Base-by-base conservation (phyloP, 1,140 invertebrate species). In the Vanessa atalanta region DNA sequence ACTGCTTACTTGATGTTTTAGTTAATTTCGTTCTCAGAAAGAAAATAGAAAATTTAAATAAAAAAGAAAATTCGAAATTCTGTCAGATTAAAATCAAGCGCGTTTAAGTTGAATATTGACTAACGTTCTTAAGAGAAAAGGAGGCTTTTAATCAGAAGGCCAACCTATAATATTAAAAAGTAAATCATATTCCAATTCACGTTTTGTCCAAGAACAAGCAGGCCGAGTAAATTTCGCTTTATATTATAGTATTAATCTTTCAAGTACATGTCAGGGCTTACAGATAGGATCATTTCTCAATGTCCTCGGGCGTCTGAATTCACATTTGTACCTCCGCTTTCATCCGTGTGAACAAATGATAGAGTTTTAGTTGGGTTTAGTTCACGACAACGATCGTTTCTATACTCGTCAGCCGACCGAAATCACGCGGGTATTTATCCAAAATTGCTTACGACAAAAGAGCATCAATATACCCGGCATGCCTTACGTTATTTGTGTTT, bases 231-330 rank as follows among this genome's bases (percentile, higher is more conserved):
- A 6, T 51, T 51, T 51, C 48, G 23, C 11, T 26, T 6, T 26
- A 7, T 26, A 8, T 60, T 60, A 37, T 37, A 61, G 57, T 5
- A 61, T n/a, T 61, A 61, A 61, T 61, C 57, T 61, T 23, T 31
- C 57, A 61, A 61, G 57, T 31, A 61, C 15, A 61, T 5, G 57
- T 37, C 57, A 37, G 15, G 57, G 6, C 7, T 37, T 37, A 37
- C 11, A 61, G 57, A 61, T 15, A n/a, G n/a, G 14, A 61, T 16
- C 57, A 61, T 61, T 61, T 61, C 57, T 61, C 57, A 61, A 37
- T 37, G 57, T 61, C 57, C 5, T 16, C 13, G 57, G 14, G 26
- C 13, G 57, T 13, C 57, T 61, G 26, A 15, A 14, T 26, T 31
- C 57, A 4, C 57, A 61, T 61, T 61, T 61, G 57, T 61, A 61